Conservation (phyloP, 1,140 invertebrate species). For the Caenorhabditis briggsae region DNA sequence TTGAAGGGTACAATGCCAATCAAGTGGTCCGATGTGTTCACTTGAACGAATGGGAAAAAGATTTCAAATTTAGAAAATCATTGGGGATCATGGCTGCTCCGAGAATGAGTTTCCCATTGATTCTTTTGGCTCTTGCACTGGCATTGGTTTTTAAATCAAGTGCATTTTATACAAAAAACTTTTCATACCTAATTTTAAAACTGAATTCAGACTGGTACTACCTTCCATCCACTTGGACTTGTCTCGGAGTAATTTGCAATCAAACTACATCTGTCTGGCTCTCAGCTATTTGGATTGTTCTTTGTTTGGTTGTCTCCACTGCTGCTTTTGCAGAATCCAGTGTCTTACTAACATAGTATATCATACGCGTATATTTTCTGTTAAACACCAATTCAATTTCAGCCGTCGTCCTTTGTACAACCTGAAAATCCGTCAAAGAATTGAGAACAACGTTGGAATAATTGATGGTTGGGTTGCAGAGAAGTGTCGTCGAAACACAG, state of each 20-base stretch:
- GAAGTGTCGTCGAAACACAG: conserved; percentile 37
- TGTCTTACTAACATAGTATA: conserved; percentile 3
- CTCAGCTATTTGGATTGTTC: conserved; percentile 15
- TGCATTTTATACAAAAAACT: not conserved
- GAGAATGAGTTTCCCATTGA: not conserved
- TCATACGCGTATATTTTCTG: too few species aligned
- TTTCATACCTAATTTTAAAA: not conserved
- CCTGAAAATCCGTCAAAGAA: conserved; percentile 42
- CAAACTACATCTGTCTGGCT: conserved; percentile 35
- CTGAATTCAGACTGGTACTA: conserved; percentile 3
- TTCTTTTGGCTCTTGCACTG: not conserved
- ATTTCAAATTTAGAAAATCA: conserved; percentile 24
- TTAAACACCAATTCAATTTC: not conserved
- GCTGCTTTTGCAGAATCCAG: conserved; percentile 32
- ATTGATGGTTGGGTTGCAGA: conserved; percentile 24
- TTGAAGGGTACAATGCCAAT: conserved; percentile 46
- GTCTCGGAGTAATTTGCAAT: conserved; percentile 37
- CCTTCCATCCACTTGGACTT: conserved; percentile 24
- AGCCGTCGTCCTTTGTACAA: conserved; percentile 35
- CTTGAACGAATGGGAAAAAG: conserved; percentile 25
- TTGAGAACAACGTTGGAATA: not conserved
- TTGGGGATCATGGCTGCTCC: conserved; percentile 32
- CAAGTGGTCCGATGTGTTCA: conserved; percentile 52
- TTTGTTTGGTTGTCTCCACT: conserved; percentile 3
- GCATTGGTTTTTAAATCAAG: conserved; percentile 7